Conservation (phyloP, 1,140 invertebrate genomes). For the Zophobas atratus region DNA sequence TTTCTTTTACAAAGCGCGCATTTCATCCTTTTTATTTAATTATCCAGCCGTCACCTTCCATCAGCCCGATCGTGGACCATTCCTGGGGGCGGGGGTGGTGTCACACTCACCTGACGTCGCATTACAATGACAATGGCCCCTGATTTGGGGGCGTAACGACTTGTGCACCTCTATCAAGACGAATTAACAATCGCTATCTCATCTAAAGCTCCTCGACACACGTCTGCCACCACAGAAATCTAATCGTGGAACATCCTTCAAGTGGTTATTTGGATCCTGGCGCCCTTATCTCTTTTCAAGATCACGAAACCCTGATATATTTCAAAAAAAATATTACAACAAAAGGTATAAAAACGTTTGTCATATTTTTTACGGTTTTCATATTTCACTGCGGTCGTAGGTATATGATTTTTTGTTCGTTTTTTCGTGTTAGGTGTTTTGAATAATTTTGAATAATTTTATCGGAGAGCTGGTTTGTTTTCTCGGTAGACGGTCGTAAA, state of each 20-base stretch:
- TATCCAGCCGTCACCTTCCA: not conserved
- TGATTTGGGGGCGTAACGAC: constrained; percentile 55
- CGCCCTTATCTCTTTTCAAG: constrained; percentile 59
- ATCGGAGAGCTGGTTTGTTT: constrained; percentile 53
- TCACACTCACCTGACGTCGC: constrained; percentile 41
- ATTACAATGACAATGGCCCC: constrained; percentile 59
- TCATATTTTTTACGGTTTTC: constrained; percentile 65
- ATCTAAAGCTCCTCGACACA: constrained; percentile 25
- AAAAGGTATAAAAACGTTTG: constrained; percentile 62
- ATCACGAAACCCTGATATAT: constrained; percentile 58
- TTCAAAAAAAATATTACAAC: constrained; percentile 63
- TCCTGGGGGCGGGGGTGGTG: constrained; percentile 25
- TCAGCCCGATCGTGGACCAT: not conserved
- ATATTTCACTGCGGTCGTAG: constrained; percentile 57
- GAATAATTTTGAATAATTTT: constrained; percentile 65
- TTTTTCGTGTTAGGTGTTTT: constrained; percentile 58
- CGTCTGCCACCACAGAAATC: constrained; percentile 33
- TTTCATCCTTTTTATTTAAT: no score
- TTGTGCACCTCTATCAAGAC: constrained; percentile 37
- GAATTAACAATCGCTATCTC: constrained; percentile 48
- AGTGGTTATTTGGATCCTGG: constrained; percentile 36
- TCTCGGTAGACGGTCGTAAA: constrained; percentile 52
- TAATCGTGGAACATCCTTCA: constrained; percentile 6
- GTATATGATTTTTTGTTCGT: constrained; percentile 44
- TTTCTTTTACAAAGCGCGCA: no score